These are phyloP conservation scores for Cylindroiulus punctatus DNA, from an alignment of 2,888 invertebrate genomes.

Conservation along the genomic window DNA sequence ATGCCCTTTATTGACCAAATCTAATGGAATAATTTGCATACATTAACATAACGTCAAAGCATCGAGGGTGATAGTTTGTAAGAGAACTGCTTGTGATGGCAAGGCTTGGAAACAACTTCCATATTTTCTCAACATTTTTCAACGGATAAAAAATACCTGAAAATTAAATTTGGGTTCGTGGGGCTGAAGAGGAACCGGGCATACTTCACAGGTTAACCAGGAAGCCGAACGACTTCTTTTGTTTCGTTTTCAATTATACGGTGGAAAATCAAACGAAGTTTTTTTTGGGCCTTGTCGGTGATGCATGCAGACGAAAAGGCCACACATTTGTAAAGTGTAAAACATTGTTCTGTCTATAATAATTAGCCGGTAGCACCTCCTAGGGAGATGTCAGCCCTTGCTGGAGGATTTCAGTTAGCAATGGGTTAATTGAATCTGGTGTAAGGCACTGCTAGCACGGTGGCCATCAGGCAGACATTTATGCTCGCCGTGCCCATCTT, in stretches of 20 bases:
- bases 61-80: no score
- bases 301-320: slow-evolving; percentile 12
- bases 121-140: not conserved
- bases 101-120: not conserved
- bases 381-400: slow-evolving; percentile 19
- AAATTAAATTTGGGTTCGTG: not conserved
- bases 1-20: no score
- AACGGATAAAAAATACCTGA: not conserved
- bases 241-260: slow-evolving; percentile 49
- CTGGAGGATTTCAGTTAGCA: not conserved
- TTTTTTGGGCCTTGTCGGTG: slow-evolving; percentile 12
- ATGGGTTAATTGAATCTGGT: slow-evolving; percentile 36
- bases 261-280: slow-evolving; percentile 44
- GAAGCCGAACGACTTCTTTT: slow-evolving; percentile 50
- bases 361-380: slow-evolving; percentile 47
- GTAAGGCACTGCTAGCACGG: not conserved
- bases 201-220: slow-evolving; percentile 7
- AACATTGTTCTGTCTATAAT: slow-evolving; percentile 45
- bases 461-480: slow-evolving; percentile 34
- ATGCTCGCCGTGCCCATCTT: slow-evolving; percentile 28
- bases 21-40: no score
- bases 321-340: slow-evolving; percentile 45
- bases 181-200: not conserved
- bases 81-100: no score
- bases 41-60: no score